A percentile compares a stretch with the other conserved stretches of the same genome.
phyloP scores from a whole-genome alignment of 2,797 vertebrate species.

The Sebastes baramenuke region DNA sequence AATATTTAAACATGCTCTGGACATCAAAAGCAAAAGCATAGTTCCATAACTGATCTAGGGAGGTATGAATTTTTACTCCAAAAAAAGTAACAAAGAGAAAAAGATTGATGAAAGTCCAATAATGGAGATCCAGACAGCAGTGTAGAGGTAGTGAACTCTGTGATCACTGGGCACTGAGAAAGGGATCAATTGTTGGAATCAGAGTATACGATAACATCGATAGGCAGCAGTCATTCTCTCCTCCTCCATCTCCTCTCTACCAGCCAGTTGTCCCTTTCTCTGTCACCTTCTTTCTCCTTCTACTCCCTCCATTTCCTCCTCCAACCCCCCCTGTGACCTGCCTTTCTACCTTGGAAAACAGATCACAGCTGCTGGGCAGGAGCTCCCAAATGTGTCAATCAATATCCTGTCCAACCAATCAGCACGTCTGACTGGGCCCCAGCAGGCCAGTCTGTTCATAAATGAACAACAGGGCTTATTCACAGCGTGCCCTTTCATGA shows the following conservation, averaged over 20 bases:
- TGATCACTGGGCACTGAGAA: slow-evolving; percentile 7
- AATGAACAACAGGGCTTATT: slow-evolving; percentile 32
- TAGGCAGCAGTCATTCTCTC: slow-evolving; percentile 18
- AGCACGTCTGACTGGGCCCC: slow-evolving; percentile 49
- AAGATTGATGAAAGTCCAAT: not conserved
- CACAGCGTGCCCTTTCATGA: slow-evolving; percentile 14
- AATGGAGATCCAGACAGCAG: slow-evolving; percentile 22
- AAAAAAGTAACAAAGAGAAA: not conserved
- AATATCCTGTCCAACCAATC: slow-evolving; percentile 59
- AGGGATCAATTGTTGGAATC: slow-evolving; percentile 27
- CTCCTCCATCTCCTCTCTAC: not conserved
- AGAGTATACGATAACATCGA: slow-evolving; percentile 29
- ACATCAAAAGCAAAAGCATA: not conserved
- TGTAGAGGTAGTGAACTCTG: slow-evolving; percentile 7
- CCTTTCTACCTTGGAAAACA: slow-evolving; percentile 42
- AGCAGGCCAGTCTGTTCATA: slow-evolving; percentile 32
- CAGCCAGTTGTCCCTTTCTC: not conserved
- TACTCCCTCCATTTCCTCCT: not conserved
- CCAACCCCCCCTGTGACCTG: slow-evolving; percentile 10
- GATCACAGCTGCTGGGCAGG: slow-evolving; percentile 66
- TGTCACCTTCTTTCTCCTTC: slow-evolving; percentile 16
- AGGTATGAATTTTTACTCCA: not conserved
- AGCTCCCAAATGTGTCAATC: slow-evolving; percentile 70
- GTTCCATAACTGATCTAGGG: not conserved
- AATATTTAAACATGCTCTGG: not conserved